Conservation (phyloP, 2,888 invertebrate genomes). For the Caenorhabditis auriculariae region DNA sequence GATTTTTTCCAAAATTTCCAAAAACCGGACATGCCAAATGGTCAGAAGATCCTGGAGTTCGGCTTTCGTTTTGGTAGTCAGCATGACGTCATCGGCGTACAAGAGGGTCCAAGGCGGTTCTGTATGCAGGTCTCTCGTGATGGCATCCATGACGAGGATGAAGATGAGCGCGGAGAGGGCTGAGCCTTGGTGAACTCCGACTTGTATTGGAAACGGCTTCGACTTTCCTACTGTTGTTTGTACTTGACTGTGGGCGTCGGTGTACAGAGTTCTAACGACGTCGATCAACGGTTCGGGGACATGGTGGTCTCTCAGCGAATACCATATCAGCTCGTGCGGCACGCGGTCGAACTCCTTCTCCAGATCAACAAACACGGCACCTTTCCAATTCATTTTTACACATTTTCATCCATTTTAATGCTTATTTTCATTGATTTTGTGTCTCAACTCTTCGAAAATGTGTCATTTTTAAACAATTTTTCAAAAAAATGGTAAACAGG, state of each 20-base stretch:
- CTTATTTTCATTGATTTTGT: too few relatives aligned
- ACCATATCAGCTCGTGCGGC: not conserved
- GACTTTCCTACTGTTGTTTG: not conserved
- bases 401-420: too few relatives aligned
- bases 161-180: constrained; percentile 1
- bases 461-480: too few relatives aligned
- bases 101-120: not conserved
- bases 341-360: constrained; percentile 4
- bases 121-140: not conserved
- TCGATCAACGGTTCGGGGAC: not conserved
- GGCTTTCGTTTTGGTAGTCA: not conserved
- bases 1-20: too few relatives aligned
- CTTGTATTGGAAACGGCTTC: not conserved
- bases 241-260: not conserved
- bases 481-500: too few relatives aligned
- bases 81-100: constrained; percentile 4
- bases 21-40: too few relatives aligned
- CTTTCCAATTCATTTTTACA: too few relatives aligned
- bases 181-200: constrained; percentile 3
- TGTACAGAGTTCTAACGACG: not conserved
- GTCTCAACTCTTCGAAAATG: too few relatives aligned
- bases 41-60: too few relatives aligned
- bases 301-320: not conserved
- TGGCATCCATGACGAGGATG: constrained; percentile 7
- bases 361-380: constrained; percentile 3